Percentiles rank a stretch among this genome's conserved stretches.
Conservation (phyloP, 1,140 invertebrate species). For the Pinna nobilis region DNA sequence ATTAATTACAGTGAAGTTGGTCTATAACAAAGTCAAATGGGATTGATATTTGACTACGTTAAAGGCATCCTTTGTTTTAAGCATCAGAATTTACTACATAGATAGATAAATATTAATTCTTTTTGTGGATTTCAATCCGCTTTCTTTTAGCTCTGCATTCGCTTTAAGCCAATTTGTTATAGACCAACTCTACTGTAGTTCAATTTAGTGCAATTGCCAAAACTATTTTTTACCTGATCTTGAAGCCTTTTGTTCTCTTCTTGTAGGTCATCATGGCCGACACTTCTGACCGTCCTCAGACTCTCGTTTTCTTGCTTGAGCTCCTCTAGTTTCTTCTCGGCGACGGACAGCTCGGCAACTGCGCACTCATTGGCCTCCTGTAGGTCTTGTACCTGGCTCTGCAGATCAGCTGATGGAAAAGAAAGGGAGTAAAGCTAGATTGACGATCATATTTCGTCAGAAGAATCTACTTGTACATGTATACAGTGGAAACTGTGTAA, state of each 20-base stretch:
- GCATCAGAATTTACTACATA: too few species aligned
- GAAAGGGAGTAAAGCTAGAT: conserved; percentile 3
- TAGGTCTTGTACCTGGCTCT: conserved; percentile 59
- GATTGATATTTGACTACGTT: too few species aligned
- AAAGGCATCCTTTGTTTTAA: too few species aligned
- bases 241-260: conserved; percentile 41
- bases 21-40: too few species aligned
- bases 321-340: conserved; percentile 49
- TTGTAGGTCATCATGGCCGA: conserved; percentile 39
- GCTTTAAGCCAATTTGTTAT: too few species aligned
- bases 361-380: conserved; percentile 61
- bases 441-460: background rate
- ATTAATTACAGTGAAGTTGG: too few species aligned
- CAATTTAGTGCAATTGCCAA: background rate
- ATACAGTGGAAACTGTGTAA: background rate
- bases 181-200: too few species aligned
- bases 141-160: too few species aligned
- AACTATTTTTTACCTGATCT: conserved; percentile 52
- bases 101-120: too few species aligned
- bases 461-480: background rate
- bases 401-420: conserved; percentile 54
- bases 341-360: conserved; percentile 32
- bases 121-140: background rate
- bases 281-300: conserved; percentile 22
- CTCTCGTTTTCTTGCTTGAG: conserved; percentile 51